A percentile compares a stretch with the other conserved stretches of the same genome.
phyloP scores from a whole-genome alignment of 2,113 vertebrate species.

The Neomonachus schauinslandi region DNA sequence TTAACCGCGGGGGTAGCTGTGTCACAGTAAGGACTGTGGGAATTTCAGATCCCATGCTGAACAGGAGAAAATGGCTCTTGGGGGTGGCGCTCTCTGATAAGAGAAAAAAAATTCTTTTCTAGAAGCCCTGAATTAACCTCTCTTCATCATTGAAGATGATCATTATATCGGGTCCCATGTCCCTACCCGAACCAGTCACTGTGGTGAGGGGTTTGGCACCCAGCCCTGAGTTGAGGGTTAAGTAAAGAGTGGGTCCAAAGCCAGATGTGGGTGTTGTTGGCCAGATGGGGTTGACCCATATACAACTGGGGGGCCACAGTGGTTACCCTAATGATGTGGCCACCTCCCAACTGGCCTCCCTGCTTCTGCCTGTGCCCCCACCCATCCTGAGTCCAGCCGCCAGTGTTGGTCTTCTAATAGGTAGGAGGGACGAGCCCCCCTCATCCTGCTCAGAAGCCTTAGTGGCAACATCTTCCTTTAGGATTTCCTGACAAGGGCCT shows the following conservation, averaged over 20 bases:
- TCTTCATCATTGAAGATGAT: neutral
- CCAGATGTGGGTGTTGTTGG: neutral
- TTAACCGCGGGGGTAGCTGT: accelerated
- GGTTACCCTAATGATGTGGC: accelerated
- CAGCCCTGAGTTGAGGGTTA: neutral
- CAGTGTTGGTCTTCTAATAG: accelerated
- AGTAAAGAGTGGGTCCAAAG: neutral
- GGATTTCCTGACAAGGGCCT: neutral
- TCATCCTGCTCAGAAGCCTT: neutral
- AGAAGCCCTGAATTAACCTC: neutral
- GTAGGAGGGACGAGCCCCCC: accelerated
- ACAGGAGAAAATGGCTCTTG: neutral
- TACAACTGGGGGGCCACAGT: neutral
- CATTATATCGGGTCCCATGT: neutral
- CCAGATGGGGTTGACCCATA: accelerated
- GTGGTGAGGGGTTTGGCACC: no score
- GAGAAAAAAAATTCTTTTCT: neutral
- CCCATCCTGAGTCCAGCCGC: accelerated
- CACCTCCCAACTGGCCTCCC: accelerated
- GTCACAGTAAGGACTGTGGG: neutral
- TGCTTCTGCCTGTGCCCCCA: no score
- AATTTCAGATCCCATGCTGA: neutral
- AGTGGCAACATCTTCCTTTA: neutral
- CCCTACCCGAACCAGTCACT: neutral
- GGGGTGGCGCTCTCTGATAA: no score